A percentile compares a stretch with the other conserved stretches of the same genome.
These are phyloP conservation scores for Brachionus calyciflorus DNA, from an alignment of 1,140 invertebrate species.

Conservation along the genomic window DNA sequence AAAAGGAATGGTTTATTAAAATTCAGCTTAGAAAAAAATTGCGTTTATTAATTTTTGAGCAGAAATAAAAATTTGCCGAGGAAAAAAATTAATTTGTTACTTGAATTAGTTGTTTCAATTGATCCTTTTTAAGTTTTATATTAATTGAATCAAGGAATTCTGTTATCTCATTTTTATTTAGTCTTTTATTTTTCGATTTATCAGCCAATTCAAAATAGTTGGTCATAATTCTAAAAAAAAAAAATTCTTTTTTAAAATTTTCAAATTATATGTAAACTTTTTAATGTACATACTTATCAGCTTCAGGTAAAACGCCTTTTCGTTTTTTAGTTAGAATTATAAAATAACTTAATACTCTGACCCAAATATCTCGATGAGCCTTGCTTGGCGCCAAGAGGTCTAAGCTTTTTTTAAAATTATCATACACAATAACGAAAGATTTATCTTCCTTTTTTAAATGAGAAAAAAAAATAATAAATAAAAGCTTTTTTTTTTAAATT, in stretches of 20 bases:
- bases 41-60: no score
- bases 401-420: slow-evolving; percentile 37
- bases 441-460: slow-evolving; percentile 15
- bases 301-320: slow-evolving; percentile 42
- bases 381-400: slow-evolving; percentile 36
- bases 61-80: no score
- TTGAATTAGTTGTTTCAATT: slow-evolving; percentile 9
- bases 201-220: slow-evolving; percentile 42
- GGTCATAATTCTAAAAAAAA: slow-evolving; percentile 29
- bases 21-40: no score
- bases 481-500: not conserved
- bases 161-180: slow-evolving; percentile 22
- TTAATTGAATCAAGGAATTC: slow-evolving; percentile 31
- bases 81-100: not conserved
- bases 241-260: not conserved
- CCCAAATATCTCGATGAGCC: not conserved
- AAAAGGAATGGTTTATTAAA: no score
- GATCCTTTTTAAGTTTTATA: slow-evolving; percentile 18
- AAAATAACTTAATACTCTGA: slow-evolving; percentile 40
- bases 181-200: slow-evolving; percentile 11
- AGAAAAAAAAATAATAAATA: not conserved
- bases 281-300: not conserved
- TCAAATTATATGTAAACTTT: not conserved
- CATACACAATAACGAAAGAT: slow-evolving; percentile 37
- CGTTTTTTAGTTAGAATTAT: slow-evolving; percentile 38